A percentile compares a stretch with the other conserved stretches of the same genome.
Evolutionary conservation across 2,888 invertebrate genomes (phyloP).

Genomic region (Cheilosia vulpina): DNA sequence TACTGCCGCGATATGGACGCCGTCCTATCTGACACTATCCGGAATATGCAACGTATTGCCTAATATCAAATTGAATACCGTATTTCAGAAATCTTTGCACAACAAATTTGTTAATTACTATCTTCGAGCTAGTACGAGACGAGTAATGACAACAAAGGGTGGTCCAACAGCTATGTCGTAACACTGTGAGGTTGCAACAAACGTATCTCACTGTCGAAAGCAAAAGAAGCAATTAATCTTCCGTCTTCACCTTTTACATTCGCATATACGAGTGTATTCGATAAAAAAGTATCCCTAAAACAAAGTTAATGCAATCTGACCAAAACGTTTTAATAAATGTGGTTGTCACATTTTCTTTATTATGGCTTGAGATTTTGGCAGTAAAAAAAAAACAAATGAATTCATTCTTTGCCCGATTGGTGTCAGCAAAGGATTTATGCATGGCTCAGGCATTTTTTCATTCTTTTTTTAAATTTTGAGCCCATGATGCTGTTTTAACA

Average conservation of each 20-base stretch:
- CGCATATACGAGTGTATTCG: not conserved
- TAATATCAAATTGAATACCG: too few species aligned
- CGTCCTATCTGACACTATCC: too few species aligned
- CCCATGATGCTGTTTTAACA: too few species aligned
- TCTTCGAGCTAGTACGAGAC: not conserved
- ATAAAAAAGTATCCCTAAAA: not conserved
- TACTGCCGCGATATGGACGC: too few species aligned
- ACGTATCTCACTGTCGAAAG: not conserved
- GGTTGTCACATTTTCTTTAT: not conserved
- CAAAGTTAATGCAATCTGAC: not conserved
- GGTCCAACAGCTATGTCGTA: not conserved
- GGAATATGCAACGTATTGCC: too few species aligned
- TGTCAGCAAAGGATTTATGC: too few species aligned
- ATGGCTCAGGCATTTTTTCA: too few species aligned
- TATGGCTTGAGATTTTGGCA: too few species aligned
- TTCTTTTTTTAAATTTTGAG: too few species aligned
- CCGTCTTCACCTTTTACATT: not conserved
- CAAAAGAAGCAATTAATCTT: constrained; percentile 1
- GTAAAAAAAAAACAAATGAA: too few species aligned
- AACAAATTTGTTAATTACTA: not conserved
- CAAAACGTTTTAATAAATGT: not conserved
- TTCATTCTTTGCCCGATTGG: too few species aligned
- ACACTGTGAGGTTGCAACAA: not conserved
- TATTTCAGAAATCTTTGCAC: too few species aligned
- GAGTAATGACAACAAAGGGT: not conserved